Evolutionary conservation across 2,888 invertebrate species (phyloP).

Genomic region (Exocentrus adspersus): DNA sequence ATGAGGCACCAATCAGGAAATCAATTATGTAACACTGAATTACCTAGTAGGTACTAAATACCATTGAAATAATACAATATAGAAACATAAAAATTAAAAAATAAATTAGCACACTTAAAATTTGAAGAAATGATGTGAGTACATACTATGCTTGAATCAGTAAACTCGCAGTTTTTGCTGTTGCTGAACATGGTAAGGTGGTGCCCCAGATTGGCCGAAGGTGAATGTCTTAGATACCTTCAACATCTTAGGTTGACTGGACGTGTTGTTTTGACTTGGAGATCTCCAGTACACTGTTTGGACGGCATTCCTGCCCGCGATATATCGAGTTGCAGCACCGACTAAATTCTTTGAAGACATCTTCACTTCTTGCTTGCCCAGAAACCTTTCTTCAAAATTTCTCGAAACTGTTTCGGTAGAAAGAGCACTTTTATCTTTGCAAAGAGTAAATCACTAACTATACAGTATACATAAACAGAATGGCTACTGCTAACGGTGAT

Average conservation of each 20-base stretch:
- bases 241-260: constrained; percentile 51
- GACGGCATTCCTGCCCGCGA: constrained; percentile 77
- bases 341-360: constrained; percentile 68
- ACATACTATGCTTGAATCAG: not conserved
- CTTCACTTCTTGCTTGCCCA: constrained; percentile 34
- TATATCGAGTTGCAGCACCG: constrained; percentile 76
- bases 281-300: constrained; percentile 83
- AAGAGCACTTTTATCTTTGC: too few species aligned
- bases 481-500: not conserved
- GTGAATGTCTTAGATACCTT: constrained; percentile 58
- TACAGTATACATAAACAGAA: not conserved
- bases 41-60: constrained; percentile 18
- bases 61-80: constrained; percentile 14
- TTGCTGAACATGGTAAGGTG: constrained; percentile 14
- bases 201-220: constrained; percentile 42
- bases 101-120: constrained; percentile 16
- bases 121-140: too few species aligned
- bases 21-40: not conserved
- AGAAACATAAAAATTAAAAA: not conserved
- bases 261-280: constrained; percentile 52
- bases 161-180: constrained; percentile 5
- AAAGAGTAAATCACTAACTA: not conserved
- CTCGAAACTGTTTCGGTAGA: not conserved
- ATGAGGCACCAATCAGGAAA: not conserved
- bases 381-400: not conserved